Conservation (phyloP, 1,140 invertebrate genomes). For the Sycophila sp. region DNA sequence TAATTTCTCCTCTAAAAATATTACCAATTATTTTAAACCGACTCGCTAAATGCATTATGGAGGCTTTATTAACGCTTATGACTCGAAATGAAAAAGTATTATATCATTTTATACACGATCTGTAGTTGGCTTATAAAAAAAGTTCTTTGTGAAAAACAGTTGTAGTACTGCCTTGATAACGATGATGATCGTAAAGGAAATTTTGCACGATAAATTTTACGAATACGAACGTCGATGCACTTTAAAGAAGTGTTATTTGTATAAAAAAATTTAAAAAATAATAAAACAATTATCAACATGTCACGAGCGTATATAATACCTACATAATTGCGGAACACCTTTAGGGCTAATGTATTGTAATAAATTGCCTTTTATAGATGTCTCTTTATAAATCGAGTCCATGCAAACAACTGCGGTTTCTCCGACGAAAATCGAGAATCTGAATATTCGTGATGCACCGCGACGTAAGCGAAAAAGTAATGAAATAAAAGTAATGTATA, state of each 20-base stretch:
- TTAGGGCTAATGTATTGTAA: conserved; percentile 27
- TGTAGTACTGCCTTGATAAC: conserved; percentile 31
- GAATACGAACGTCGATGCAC: neutral
- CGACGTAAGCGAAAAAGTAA: conserved; percentile 3
- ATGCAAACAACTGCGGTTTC: conserved; percentile 28
- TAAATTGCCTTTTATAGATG: conserved; percentile 36
- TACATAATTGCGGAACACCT: conserved; percentile 34
- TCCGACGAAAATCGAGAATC: neutral
- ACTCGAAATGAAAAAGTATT: conserved; percentile 22
- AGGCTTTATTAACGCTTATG: conserved; percentile 40
- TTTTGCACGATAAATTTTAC: conserved; percentile 26
- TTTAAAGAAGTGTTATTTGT: conserved; percentile 26
- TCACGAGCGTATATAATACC: conserved; percentile 39
- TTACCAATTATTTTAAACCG: too few species aligned
- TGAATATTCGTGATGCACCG: conserved; percentile 8
- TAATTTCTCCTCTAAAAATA: conserved; percentile 13
- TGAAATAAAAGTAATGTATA: conserved; percentile 12
- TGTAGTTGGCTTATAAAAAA: conserved; percentile 15
- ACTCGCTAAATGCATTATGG: conserved; percentile 26
- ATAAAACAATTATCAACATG: too few species aligned
- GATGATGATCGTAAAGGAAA: conserved; percentile 5
- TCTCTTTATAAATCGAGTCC: conserved; percentile 37
- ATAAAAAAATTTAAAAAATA: conserved; percentile 34
- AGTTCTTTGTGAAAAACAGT: conserved; percentile 2
- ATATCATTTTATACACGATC: conserved; percentile 25